Conservation (phyloP, 30 jellyfish, hydroid and myxozoan species). For the Nemopilema nomurai region DNA sequence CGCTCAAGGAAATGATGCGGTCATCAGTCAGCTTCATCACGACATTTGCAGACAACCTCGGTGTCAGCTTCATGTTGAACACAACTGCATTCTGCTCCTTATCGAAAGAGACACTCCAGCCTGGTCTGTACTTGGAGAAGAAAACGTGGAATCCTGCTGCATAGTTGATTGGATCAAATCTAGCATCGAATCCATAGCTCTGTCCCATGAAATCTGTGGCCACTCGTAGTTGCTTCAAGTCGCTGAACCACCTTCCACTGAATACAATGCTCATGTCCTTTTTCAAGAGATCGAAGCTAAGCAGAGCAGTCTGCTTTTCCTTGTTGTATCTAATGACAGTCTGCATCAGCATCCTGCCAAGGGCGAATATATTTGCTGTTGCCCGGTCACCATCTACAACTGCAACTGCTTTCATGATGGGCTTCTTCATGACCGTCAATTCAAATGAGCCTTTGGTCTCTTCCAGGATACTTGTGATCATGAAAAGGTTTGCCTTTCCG, state of each 20-base stretch:
- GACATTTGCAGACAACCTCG: conserved; percentile 60
- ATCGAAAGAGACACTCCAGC: conserved; percentile 53
- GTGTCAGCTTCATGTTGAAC: conserved; percentile 72
- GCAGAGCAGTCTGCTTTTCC: conserved; percentile 33
- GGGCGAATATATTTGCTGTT: background rate
- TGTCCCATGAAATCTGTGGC: conserved; percentile 56
- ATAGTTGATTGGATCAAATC: conserved; percentile 70
- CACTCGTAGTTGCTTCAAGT: conserved; percentile 59
- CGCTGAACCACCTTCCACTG: conserved; percentile 61
- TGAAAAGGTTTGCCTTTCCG: conserved; percentile 14
- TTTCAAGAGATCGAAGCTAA: conserved; percentile 48
- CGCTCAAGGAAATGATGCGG: conserved; percentile 67
- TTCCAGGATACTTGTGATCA: conserved; percentile 25
- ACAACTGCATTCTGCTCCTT: conserved; percentile 65
- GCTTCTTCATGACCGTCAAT: conserved; percentile 23
- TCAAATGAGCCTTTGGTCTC: conserved; percentile 36
- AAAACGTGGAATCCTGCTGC: conserved; percentile 66
- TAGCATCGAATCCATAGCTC: conserved; percentile 65
- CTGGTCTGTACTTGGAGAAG: conserved; percentile 59
- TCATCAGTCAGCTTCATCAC: conserved; percentile 75
- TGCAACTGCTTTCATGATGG: conserved; percentile 24
- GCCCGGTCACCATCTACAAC: conserved; percentile 25
- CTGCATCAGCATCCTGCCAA: conserved; percentile 44
- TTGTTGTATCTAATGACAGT: conserved; percentile 54
- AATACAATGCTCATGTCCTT: conserved; percentile 61